Base-by-base conservation (phyloP, 2,888 invertebrate species). In the Drosophila yooni region DNA sequence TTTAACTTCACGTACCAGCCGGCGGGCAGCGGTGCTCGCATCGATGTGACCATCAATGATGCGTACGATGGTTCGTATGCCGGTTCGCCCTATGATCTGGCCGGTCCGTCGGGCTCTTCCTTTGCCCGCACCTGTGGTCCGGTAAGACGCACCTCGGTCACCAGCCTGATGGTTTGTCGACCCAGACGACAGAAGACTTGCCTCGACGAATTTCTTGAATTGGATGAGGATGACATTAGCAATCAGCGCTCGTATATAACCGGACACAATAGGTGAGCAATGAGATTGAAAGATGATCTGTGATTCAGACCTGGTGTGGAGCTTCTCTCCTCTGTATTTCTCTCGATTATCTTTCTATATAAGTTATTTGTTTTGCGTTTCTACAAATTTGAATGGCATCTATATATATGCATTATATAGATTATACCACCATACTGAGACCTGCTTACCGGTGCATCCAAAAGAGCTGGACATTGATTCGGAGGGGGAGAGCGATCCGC, bases 31-130 rank as follows among this genome's bases (percentile, higher is more conserved):
- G 97, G 98, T 72, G 97, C 98, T 48, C 95, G 98, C 70, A 97
- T 99, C 80, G 98, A 99, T 94, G 98, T 99, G 2, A 97, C 98
- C 0, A 97, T 99, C 82, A 99, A 99, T 94, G 98, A 99, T 93
- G 94, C 96, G 72, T 99, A 98, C 93, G 99, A 99, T 93, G 98
- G 98, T 1, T 98, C 98, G 0, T 99, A 98, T 93, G 96, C 97
- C 15, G 98, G 98, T 6, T 98, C 98, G 50, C 98, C 98, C 0
- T 97, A 97, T 91, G 97, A 98, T 93, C 94, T 98, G 76, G 96
- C 97, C 60, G 96, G 96, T 0, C 96, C 96, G 1, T 95, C 95
- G 3, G 96, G 96, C 31, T 94, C 95, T 76, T 95, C 95, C 6
- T 96, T 96, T 92, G 95, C 96, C 31, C 94, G 96, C 60, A 94